Percentiles rank a stretch among this genome's conserved stretches.
These are phyloP conservation scores for Vimba vimba DNA, from an alignment of 2,113 vertebrate species.

Conservation along the genomic window DNA sequence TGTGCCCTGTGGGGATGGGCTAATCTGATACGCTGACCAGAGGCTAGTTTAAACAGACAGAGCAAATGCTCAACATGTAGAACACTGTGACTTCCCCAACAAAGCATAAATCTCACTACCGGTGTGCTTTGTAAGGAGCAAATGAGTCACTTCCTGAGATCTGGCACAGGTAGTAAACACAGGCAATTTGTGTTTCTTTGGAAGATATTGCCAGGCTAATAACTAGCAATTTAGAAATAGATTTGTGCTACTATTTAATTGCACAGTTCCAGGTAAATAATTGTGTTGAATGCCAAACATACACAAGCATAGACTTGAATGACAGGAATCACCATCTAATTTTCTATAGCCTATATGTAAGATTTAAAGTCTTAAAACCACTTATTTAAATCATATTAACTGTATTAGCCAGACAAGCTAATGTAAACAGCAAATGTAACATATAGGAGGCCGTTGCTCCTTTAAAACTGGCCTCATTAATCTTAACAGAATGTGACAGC, in stretches of 20 bases:
- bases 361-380: background rate
- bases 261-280: conserved; percentile 12
- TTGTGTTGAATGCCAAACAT: background rate
- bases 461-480: conserved; percentile 64
- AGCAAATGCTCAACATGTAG: conserved; percentile 9
- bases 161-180: background rate
- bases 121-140: background rate
- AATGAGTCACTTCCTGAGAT: background rate
- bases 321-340: background rate
- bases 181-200: background rate
- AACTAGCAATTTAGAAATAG: conserved; percentile 7
- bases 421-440: conserved; percentile 43
- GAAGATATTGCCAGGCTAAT: background rate
- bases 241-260: conserved; percentile 7
- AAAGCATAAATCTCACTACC: conserved; percentile 38
- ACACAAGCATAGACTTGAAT: background rate
- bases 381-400: background rate
- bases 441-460: conserved; percentile 39
- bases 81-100: background rate
- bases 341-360: background rate
- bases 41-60: conserved; percentile 53
- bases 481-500: conserved; percentile 71
- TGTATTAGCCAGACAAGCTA: background rate
- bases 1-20: conserved; percentile 56
- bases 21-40: conserved; percentile 71